Evolutionary conservation across 2,797 vertebrate genomes (phyloP), one percentile per base, ranked within the genome.

Genomic region (Clarias platycephalus): DNA sequence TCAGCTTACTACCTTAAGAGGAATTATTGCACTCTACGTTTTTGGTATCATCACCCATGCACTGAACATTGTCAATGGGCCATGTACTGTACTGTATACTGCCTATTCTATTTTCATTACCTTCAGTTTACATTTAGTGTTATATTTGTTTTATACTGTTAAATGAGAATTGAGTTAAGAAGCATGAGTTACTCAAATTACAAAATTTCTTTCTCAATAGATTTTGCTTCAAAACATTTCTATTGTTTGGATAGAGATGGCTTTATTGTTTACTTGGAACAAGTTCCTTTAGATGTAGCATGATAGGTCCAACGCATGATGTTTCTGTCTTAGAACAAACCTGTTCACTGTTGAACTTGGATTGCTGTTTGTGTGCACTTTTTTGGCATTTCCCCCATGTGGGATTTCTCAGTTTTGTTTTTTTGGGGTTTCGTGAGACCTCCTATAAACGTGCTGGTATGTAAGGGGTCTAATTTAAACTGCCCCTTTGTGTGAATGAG

Each of bases 11-110:
- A 18, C 49, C 5, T 74, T 15, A 72, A 26, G 40, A 74, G 71
- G 72, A 31, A 77, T 5, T 77, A 37, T 5, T 34, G 28, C 20
- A 44, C 60, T 26, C 37, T 31, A 34, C 20, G 58, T 34, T 77
- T 34, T 20, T 31, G n/a, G 58, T 13, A 60, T 2, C 12, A 12
- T 34, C 64, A 75, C 75, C 28, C 72, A 83, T 81, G 81, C 83
- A 64, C 40, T 60, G 16, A 40, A 3, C 15, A 58, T 55, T 34
- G 74, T 5, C 28, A 57, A 28, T 34, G 53, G 8, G 26, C 31
- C 72, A 57, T 57, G 71, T n/a, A 20, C 44, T 57, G 71, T n/a
- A 20, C 44, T 55, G 49, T 49, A 49, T 44, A 49, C 12, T 49
- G 24, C 70, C 3, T 72, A 72, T 53, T 72, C 8, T 20, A 74